Evolutionary conservation across 2,888 invertebrate genomes (phyloP), one percentile per base, ranked within the genome.

Genomic region (Diloba caeruleocephala): DNA sequence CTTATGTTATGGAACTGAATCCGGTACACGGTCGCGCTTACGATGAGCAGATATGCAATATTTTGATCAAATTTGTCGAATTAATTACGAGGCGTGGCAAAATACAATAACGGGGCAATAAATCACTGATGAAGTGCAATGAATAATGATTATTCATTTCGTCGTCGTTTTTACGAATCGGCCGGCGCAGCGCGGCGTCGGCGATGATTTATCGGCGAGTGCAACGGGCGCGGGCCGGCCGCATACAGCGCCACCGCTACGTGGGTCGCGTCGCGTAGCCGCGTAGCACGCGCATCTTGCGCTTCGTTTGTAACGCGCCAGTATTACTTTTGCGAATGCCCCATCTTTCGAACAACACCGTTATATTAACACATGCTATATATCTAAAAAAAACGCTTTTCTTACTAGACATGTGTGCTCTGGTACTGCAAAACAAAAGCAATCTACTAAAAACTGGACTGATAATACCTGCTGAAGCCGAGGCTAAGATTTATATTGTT

Each of bases 121-220:
- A 87, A 87, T 88, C 87, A 82, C 69, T 80, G 82, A 83, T 82
- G 78, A 79, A 85, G 78, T 82, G 81, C 84, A 76, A 84, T 86
- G 84, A 85, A 84, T 86, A 83, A 85, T 85, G 76, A 82, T 82
- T 79, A 80, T 83, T 84, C 77, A 79, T 85, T 82, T 79, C 73
- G 68, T 78, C 78, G 76, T 74, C 76, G 74, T 79, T 80, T 80
- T 76, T 74, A 70, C 60, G 74, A 70, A 73, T 78, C 73, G 71
- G 59, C 43, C 57, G 57, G 39, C 55, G 58, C 78, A 72, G 71
- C 58, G 41, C 57, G 57, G 39, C 55, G 58, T 36, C 48, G 44
- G 17, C 46, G 41, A 58, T 76, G 75, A 78, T 76, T 75, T 76
- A 74, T 73, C 46, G 68, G 57, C 49, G 48, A 42, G 38, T 48